Evolutionary conservation across 2,888 invertebrate genomes (phyloP).

Genomic region (Eilema griseolum): DNA sequence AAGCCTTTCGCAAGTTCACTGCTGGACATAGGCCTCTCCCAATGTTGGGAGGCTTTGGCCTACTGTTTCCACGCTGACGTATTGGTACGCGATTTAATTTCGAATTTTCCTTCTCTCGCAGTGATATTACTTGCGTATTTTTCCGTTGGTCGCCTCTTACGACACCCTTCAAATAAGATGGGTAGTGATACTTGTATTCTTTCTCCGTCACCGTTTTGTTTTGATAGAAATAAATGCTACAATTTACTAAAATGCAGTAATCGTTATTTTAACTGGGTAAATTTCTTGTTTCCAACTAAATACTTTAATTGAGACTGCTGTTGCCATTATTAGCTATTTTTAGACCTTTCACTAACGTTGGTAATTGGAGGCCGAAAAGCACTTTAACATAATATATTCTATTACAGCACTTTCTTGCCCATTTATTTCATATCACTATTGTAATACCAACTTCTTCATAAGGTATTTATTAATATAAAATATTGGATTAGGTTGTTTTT

Average conservation of each 20-base stretch:
- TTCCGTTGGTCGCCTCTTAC: too few relatives aligned
- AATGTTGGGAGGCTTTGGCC: too few relatives aligned
- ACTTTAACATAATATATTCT: background rate
- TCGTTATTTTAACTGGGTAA: background rate
- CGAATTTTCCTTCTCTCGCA: too few relatives aligned
- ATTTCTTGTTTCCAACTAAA: background rate
- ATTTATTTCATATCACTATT: background rate
- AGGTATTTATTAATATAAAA: background rate
- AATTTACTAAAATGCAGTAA: background rate
- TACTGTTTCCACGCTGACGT: too few relatives aligned
- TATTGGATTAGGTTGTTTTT: background rate
- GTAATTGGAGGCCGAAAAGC: conserved; percentile 1
- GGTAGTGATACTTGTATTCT: too few relatives aligned
- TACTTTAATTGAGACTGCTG: background rate
- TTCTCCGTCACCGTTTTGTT: too few relatives aligned
- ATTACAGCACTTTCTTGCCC: background rate
- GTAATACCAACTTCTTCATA: background rate
- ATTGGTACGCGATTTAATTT: too few relatives aligned
- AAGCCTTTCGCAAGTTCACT: too few relatives aligned
- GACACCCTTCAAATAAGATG: too few relatives aligned
- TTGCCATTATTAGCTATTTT: background rate
- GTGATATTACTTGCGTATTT: too few relatives aligned
- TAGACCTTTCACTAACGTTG: background rate
- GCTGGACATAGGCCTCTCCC: too few relatives aligned
- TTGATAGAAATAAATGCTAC: background rate